Percentiles rank a stretch among this genome's conserved stretches.
These are phyloP conservation scores for Macrophya alboannulata DNA, from an alignment of 2,888 invertebrate species.

Conservation along the genomic window DNA sequence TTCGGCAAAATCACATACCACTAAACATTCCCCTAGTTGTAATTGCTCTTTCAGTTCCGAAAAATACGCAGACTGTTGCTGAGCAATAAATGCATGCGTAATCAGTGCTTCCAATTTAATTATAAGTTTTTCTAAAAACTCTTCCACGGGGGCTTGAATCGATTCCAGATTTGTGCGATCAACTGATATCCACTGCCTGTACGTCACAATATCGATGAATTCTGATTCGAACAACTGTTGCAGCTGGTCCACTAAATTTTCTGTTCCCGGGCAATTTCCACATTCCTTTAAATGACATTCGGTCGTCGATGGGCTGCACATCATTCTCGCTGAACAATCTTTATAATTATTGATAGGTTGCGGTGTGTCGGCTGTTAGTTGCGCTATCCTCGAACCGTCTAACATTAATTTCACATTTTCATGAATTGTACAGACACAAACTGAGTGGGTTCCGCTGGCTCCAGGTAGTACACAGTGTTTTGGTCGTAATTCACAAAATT, in stretches of 20 bases:
- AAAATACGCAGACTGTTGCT: slow-evolving; percentile 59
- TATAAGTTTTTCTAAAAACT: slow-evolving; percentile 57
- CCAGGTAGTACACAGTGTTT: slow-evolving; percentile 60
- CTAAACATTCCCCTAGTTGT: slow-evolving; percentile 56
- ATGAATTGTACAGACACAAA: slow-evolving; percentile 60
- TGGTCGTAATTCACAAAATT: slow-evolving; percentile 45
- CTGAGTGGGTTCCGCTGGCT: slow-evolving; percentile 59
- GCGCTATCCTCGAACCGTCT: slow-evolving; percentile 46
- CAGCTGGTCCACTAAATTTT: slow-evolving; percentile 43
- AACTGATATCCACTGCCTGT: slow-evolving; percentile 62
- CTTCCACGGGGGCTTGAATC: slow-evolving; percentile 57
- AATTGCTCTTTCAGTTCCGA: slow-evolving; percentile 57
- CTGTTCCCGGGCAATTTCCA: slow-evolving; percentile 56
- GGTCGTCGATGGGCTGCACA: slow-evolving; percentile 56
- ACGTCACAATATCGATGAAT: slow-evolving; percentile 58
- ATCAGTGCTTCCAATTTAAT: slow-evolving; percentile 48
- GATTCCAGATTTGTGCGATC: slow-evolving; percentile 61
- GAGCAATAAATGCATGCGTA: slow-evolving; percentile 59
- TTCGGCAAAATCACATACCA: slow-evolving; percentile 27
- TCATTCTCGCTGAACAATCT: slow-evolving; percentile 57
- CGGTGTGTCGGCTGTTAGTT: slow-evolving; percentile 45
- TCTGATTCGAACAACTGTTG: slow-evolving; percentile 54
- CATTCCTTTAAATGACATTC: slow-evolving; percentile 58
- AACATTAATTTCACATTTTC: slow-evolving; percentile 60
- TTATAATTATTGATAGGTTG: slow-evolving; percentile 32